A percentile compares a stretch with the other conserved stretches of the same genome.
Evolutionary conservation across 2,113 vertebrate species (phyloP).

Genomic region (Eidolon helvum): DNA sequence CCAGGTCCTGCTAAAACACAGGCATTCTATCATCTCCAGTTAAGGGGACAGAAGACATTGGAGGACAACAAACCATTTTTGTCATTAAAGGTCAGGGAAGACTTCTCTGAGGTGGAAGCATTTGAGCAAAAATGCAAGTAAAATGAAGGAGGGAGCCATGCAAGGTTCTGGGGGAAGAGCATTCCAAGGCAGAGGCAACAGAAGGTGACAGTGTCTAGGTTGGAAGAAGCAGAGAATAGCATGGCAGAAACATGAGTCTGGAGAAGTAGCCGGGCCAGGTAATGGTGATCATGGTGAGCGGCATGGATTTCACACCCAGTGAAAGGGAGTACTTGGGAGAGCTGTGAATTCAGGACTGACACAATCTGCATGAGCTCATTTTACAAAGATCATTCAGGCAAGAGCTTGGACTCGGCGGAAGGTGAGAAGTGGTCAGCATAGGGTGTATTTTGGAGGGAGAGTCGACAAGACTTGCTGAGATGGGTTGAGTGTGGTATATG

Average conservation of each 20-base stretch:
- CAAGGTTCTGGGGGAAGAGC: neutral
- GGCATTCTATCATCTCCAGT: neutral
- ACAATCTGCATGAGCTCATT: neutral
- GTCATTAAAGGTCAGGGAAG: neutral
- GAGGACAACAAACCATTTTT: neutral
- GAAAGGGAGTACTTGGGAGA: no score
- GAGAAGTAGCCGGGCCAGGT: neutral
- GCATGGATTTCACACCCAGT: no score
- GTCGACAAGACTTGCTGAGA: neutral
- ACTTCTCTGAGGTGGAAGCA: neutral
- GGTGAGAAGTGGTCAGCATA: rapidly evolving
- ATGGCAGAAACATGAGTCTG: neutral
- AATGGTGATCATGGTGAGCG: no score
- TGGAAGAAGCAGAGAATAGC: neutral
- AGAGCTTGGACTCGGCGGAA: rapidly evolving
- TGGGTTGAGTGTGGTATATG: no score
- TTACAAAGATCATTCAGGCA: neutral
- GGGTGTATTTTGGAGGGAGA: neutral
- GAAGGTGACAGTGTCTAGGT: neutral
- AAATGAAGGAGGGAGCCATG: neutral
- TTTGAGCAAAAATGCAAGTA: neutral
- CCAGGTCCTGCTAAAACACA: neutral
- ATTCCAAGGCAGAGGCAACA: neutral
- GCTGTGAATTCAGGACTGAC: no score
- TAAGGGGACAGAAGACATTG: neutral